Evolutionary conservation across 1,140 invertebrate genomes (phyloP), one percentile per base, ranked within the genome.

Genomic region (Heliothis virescens): DNA sequence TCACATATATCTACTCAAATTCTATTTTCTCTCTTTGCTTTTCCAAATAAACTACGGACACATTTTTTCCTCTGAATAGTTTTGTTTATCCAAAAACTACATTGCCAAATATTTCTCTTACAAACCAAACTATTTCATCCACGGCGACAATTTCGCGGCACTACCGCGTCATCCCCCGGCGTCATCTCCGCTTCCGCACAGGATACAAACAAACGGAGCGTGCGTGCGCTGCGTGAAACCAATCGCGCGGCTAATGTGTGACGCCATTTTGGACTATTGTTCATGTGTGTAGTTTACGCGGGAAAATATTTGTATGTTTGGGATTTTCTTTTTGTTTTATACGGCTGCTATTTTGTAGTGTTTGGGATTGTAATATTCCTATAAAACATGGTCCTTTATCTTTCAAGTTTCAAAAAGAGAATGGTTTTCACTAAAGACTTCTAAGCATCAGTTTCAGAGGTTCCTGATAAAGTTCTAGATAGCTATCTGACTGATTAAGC

Each of bases 141-240:
- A 55, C 77, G 78, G 81, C 81, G 83, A 81, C 83, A 80, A 1
- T 26, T 26, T 26, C 21, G 21, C 21, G 21, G 1, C n/a, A n/a
- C 21, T 26, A 82, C 83, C 83, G 16, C 63, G 69, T 59, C 67
- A 76, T 74, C 59, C 55, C 65, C 79, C 80, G 21, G 21, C 21
- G 82, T 85, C 84, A 82, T 82, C 81, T 83, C 84, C 82, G 73
- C 53, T 79, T 84, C 82, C 80, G 74, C 34, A 53, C 5, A 80
- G 79, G 82, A 81, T 79, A 76, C 53, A 78, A 74, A 72, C 63
- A 81, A 84, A 85, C 82, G 71, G 80, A 80, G 78, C 84, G 80
- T 75, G 79, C 86, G 87, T 84, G 87, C 86, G 79, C 88, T 86
- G 88, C 86, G 88, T 89, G 90, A 74, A 79, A 79, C 78, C 77